These are phyloP conservation scores for Laothoe populi DNA, from an alignment of 2,888 invertebrate genomes.

Conservation along the genomic window DNA sequence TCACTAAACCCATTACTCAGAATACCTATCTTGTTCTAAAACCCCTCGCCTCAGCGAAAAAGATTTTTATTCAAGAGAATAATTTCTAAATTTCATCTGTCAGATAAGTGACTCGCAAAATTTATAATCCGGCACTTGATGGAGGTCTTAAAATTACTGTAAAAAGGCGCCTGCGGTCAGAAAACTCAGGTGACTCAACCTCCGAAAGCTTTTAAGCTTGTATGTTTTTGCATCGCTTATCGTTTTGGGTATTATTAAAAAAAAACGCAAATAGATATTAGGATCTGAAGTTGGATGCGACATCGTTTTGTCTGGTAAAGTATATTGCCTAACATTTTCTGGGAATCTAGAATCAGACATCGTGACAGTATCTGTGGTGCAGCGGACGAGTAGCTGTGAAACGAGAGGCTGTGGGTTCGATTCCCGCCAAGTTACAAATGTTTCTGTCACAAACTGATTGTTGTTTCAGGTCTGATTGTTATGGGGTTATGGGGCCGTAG, in stretches of 20 bases:
- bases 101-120: constrained; percentile 30
- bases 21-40: not conserved
- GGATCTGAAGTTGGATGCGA: no score
- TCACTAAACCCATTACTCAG: not conserved
- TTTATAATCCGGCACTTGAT: constrained; percentile 31
- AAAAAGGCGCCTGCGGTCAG: constrained; percentile 9
- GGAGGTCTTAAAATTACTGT: constrained; percentile 23
- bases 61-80: not conserved
- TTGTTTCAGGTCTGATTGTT: no score
- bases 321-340: no score
- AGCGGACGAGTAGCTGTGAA: no score
- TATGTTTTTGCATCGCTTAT: not conserved
- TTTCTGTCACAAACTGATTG: no score
- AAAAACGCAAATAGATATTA: no score
- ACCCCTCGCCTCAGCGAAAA: not conserved
- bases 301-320: no score
- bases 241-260: not conserved
- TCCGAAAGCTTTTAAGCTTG: constrained; percentile 6
- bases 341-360: no score
- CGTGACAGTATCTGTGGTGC: no score
- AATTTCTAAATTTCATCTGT: constrained; percentile 24
- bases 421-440: no score
- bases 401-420: no score
- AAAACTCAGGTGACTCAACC: constrained; percentile 14
- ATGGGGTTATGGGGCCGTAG: no score